A percentile compares a stretch with the other conserved stretches of the same genome.
phyloP scores from a whole-genome alignment of 2,797 vertebrate genomes.

The Xyrichtys novacula region DNA sequence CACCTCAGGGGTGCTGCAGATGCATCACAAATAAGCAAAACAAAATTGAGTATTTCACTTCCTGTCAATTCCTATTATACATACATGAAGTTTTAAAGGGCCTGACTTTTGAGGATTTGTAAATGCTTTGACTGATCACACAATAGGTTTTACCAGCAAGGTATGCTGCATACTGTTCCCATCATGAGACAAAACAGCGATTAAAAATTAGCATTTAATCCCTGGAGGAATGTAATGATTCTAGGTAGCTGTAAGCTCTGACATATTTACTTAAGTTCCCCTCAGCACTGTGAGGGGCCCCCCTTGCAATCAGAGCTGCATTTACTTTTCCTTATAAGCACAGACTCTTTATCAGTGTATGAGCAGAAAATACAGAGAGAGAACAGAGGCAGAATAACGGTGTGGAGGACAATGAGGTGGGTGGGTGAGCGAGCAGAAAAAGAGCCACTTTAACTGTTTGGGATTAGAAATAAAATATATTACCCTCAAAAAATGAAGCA shows the following conservation, averaged over 20 bases:
- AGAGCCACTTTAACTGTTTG: slow-evolving; percentile 62
- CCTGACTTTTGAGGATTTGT: background rate
- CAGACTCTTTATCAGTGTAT: slow-evolving; percentile 26
- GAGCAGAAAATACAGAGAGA: slow-evolving; percentile 16
- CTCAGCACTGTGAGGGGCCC: slow-evolving; percentile 14
- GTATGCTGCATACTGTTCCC: background rate
- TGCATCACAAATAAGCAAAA: no score
- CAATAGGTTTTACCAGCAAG: background rate
- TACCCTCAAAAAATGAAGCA: slow-evolving; percentile 55
- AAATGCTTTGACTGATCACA: background rate
- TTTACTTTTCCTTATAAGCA: slow-evolving; percentile 45
- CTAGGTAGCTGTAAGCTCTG: background rate
- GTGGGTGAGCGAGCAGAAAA: slow-evolving; percentile 24
- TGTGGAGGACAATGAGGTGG: slow-evolving; percentile 32
- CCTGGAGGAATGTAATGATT: background rate
- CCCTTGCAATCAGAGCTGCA: slow-evolving; percentile 28
- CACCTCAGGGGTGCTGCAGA: no score
- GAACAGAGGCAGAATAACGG: slow-evolving; percentile 25
- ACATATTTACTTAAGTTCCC: background rate
- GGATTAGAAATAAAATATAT: slow-evolving; percentile 69
- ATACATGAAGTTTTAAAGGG: background rate
- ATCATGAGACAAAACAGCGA: background rate
- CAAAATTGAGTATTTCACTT: no score
- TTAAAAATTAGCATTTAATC: background rate
- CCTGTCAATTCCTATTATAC: no score